Percentiles rank a stretch among this genome's conserved stretches.
Conservation (phyloP, 2,797 vertebrate genomes). For the Takifugu ocellatus region DNA sequence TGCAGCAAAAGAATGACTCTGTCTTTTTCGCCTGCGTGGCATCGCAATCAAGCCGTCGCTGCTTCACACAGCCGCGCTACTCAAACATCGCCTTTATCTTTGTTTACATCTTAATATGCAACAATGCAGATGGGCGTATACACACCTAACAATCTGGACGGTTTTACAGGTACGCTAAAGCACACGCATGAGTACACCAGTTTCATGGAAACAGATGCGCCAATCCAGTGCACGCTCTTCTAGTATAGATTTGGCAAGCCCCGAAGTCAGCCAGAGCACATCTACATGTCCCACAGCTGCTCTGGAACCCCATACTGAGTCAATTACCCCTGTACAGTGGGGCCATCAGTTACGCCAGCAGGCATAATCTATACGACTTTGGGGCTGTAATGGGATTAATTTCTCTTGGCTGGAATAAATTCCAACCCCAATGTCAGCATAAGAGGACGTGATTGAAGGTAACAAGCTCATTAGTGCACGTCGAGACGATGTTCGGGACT, state of each 20-base stretch:
- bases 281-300: conserved; percentile 38
- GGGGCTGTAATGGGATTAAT: conserved; percentile 62
- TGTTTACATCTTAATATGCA: conserved; percentile 1
- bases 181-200: too few species aligned
- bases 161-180: too few species aligned
- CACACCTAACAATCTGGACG: background rate
- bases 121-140: background rate
- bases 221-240: background rate
- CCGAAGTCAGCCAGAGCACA: conserved; percentile 19
- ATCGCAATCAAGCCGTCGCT: too few species aligned
- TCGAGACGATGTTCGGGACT: conserved; percentile 45
- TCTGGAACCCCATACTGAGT: conserved; percentile 50
- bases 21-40: too few species aligned
- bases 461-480: conserved; percentile 73
- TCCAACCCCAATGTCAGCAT: conserved; percentile 53
- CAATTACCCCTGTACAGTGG: conserved; percentile 56
- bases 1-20: conserved; percentile 3
- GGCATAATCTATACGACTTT: conserved; percentile 60
- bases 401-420: conserved; percentile 56
- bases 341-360: conserved; percentile 56
- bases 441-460: conserved; percentile 51
- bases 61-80: too few species aligned
- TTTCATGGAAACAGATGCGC: background rate
- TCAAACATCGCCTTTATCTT: too few species aligned
- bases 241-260: conserved; percentile 7